Conservation (phyloP, 35 echinoderm and acorn worm species). For the Apostichopus californicus region DNA sequence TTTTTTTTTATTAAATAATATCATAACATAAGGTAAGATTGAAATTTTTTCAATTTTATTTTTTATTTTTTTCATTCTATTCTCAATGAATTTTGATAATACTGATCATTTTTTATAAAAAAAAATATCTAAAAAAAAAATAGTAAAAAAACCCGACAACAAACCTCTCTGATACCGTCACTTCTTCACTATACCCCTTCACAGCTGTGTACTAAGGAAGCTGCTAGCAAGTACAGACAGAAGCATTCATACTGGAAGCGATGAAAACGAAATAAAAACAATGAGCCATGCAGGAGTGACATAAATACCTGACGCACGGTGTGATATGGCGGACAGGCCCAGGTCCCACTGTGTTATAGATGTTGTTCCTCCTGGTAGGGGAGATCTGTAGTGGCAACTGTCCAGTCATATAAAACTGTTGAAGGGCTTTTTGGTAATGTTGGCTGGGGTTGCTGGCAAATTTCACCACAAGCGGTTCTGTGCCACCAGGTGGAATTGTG, state of each 20-base stretch:
- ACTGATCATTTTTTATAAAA: no score
- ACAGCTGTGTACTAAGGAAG: conserved; percentile 20
- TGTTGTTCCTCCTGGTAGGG: conserved; percentile 50
- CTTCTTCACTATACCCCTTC: not conserved
- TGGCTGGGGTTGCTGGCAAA: conserved; percentile 99
- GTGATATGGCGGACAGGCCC: conserved; percentile 92
- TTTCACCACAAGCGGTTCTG: conserved; percentile 90
- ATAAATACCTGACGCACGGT: conserved; percentile 87
- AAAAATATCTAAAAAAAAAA: no score
- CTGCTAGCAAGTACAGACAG: conserved; percentile 36
- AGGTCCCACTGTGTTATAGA: conserved; percentile 63
- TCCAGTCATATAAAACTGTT: conserved; percentile 94
- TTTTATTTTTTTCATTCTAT: no score
- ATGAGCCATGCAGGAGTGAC: conserved; percentile 52
- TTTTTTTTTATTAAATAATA: no score
- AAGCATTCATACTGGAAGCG: conserved; percentile 53
- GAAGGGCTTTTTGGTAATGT: conserved; percentile 93
- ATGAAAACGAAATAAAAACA: conserved; percentile 56
- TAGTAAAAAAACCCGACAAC: no score
- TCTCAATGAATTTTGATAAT: no score
- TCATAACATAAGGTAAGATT: no score
- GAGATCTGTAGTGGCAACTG: conserved; percentile 66
- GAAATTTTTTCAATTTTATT: no score
- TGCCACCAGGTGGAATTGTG: conserved; percentile 85
- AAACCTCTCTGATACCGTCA: no score